A percentile compares a stretch with the other conserved stretches of the same genome.
phyloP scores from a whole-genome alignment of 2,797 vertebrate species.

The Argyrosomus regius region DNA sequence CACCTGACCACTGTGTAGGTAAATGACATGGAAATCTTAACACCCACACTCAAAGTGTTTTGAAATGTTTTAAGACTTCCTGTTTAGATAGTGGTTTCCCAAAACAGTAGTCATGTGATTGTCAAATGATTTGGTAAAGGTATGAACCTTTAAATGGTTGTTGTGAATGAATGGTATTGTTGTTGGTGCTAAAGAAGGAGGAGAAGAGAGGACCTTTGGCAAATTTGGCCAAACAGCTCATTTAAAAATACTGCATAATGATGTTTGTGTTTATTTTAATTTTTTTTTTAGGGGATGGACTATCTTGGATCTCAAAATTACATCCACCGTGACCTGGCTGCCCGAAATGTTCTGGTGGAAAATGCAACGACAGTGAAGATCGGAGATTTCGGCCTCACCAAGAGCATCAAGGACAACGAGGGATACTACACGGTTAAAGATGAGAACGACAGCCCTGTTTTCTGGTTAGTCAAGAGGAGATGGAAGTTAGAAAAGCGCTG shows the following conservation, averaged over 20 bases:
- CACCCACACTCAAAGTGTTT: background rate
- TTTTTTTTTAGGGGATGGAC: constrained; percentile 92
- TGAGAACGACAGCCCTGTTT: constrained; percentile 95
- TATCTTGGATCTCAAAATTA: constrained; percentile 94
- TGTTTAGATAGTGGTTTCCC: background rate
- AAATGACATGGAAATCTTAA: background rate
- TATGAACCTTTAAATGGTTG: background rate
- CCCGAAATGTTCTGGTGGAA: constrained; percentile 96
- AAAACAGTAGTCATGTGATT: background rate
- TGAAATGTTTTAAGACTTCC: background rate
- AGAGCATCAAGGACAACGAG: constrained; percentile 95
- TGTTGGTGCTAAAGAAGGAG: no score
- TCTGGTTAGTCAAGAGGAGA: constrained; percentile 87
- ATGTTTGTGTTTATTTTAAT: background rate
- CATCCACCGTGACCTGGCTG: constrained; percentile 96
- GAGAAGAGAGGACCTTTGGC: no score
- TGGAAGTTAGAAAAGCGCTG: background rate
- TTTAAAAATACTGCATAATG: background rate
- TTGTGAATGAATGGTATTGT: background rate
- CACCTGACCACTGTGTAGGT: background rate
- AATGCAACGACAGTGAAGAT: constrained; percentile 96
- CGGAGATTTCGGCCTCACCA: constrained; percentile 97
- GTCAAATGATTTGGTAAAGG: background rate
- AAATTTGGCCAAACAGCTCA: background rate
- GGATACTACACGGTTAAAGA: constrained; percentile 98